Percentiles rank a stretch among this genome's conserved stretches.
Conservation (phyloP, 2,888 invertebrate genomes). For the Trisateles emortualis region DNA sequence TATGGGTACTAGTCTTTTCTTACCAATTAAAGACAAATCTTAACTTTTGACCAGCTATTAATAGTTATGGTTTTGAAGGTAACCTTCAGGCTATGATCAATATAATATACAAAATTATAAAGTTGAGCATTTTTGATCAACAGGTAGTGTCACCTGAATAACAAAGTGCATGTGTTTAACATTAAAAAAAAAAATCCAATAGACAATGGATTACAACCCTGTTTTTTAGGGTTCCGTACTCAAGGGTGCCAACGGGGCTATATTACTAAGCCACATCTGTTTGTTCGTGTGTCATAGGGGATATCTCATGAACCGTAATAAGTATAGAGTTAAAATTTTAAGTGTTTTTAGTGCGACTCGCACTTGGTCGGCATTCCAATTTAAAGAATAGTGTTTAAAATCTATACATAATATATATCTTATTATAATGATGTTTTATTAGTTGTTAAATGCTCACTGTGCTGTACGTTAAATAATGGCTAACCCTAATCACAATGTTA, state of each 20-base stretch:
- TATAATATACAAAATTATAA: no score
- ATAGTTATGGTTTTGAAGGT: slow-evolving; percentile 29
- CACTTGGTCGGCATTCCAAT: no score
- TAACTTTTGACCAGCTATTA: slow-evolving; percentile 52
- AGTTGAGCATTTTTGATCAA: not conserved
- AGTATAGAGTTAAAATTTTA: no score
- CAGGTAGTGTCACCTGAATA: not conserved
- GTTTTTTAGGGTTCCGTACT: no score
- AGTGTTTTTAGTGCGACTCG: no score
- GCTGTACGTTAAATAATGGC: slow-evolving; percentile 18
- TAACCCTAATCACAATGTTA: slow-evolving; percentile 30
- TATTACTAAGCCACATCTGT: no score
- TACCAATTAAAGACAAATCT: slow-evolving; percentile 80
- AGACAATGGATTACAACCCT: no score
- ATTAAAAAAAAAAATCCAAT: not conserved
- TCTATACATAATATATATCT: no score
- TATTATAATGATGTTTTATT: not conserved
- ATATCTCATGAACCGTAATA: no score
- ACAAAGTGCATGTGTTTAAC: not conserved
- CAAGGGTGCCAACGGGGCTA: no score
- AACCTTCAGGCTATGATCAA: no score
- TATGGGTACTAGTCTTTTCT: slow-evolving; percentile 70
- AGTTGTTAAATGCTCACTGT: not conserved
- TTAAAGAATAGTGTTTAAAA: not conserved
- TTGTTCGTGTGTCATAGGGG: no score